phyloP scores from a whole-genome alignment of 2,888 invertebrate genomes.

The Melanostoma scalare region DNA sequence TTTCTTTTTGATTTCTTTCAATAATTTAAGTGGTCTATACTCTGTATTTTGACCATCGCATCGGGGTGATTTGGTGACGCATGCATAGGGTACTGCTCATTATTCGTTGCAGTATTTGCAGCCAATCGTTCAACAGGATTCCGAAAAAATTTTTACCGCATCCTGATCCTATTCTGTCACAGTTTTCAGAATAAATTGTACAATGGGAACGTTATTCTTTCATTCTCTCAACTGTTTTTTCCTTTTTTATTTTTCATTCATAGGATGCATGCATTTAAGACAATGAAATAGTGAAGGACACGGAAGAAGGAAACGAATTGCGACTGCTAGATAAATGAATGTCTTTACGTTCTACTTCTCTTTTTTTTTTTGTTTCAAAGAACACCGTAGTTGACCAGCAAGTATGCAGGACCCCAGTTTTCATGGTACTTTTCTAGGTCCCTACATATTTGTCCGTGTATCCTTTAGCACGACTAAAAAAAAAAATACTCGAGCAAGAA shows the following conservation, averaged over 20 bases:
- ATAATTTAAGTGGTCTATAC: too few relatives aligned
- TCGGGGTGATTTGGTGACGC: too few relatives aligned
- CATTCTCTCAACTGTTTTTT: slow-evolving; percentile 28
- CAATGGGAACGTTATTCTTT: slow-evolving; percentile 31
- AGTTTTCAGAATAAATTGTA: slow-evolving; percentile 24
- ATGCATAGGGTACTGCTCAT: not conserved
- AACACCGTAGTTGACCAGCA: slow-evolving; percentile 16
- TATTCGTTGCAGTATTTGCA: slow-evolving; percentile 12
- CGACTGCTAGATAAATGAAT: slow-evolving; percentile 32
- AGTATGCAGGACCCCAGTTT: slow-evolving; percentile 21
- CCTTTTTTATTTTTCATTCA: not conserved
- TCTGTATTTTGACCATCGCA: too few relatives aligned
- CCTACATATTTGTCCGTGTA: not conserved
- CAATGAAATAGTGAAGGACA: slow-evolving; percentile 32
- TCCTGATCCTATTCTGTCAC: slow-evolving; percentile 32
- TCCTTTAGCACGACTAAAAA: slow-evolving; percentile 26
- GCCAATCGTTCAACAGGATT: too few relatives aligned
- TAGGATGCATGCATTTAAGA: slow-evolving; percentile 35
- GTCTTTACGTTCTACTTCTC: slow-evolving; percentile 14
- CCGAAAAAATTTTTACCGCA: slow-evolving; percentile 8
- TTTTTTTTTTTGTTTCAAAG: slow-evolving; percentile 13
- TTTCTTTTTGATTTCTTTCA: too few relatives aligned
- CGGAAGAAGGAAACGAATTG: slow-evolving; percentile 26
- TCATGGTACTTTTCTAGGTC: slow-evolving; percentile 2
- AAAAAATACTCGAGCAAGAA: not conserved